Conservation (phyloP, 2,113 vertebrate species). For the Pollimyrus isidori region DNA sequence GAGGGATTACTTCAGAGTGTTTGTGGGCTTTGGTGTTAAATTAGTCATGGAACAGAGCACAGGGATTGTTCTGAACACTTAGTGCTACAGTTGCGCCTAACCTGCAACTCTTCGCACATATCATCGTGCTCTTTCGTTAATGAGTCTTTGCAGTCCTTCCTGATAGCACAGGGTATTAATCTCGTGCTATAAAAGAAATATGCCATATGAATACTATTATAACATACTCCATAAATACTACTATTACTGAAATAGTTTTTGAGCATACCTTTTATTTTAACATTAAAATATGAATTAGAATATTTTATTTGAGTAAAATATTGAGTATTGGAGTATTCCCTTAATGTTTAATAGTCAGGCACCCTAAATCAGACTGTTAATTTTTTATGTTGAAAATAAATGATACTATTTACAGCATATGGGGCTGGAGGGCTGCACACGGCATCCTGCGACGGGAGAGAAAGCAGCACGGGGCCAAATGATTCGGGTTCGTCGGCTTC, state of each 20-base stretch:
- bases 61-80: constrained; percentile 44
- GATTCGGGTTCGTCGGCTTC: constrained; percentile 7
- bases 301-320: neutral
- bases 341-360: neutral
- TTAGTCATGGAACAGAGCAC: constrained; percentile 59
- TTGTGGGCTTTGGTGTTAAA: constrained; percentile 60
- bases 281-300: neutral
- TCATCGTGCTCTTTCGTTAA: neutral
- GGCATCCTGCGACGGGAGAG: neutral
- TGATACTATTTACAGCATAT: neutral
- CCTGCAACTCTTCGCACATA: neutral
- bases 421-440: neutral
- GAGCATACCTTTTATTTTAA: neutral
- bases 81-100: constrained; percentile 31
- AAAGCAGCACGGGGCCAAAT: neutral
- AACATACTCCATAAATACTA: neutral
- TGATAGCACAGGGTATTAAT: neutral
- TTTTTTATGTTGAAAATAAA: neutral
- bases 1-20: constrained; percentile 59
- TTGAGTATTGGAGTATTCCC: neutral
- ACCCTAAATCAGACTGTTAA: neutral
- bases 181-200: neutral
- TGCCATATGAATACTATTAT: neutral
- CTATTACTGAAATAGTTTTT: neutral
- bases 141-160: neutral